phyloP scores from a whole-genome alignment of 2,888 invertebrate genomes.

The Yponomeuta malinellus region DNA sequence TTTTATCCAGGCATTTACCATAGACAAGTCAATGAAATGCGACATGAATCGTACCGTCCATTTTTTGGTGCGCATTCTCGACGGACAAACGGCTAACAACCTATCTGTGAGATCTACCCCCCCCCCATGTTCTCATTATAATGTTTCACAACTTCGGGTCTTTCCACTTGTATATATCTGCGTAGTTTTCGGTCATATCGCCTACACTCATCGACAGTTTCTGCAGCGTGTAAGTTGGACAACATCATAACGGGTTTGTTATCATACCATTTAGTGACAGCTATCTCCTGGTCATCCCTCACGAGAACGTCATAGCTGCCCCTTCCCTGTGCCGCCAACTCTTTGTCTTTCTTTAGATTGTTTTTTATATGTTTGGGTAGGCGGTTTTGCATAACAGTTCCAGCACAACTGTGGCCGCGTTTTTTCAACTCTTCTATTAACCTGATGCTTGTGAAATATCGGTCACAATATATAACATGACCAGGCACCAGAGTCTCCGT shows the following conservation, averaged over 20 bases:
- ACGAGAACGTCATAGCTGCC: conserved; percentile 20
- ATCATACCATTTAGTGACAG: conserved; percentile 22
- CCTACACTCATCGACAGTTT: no score
- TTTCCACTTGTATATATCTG: no score
- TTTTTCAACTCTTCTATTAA: background rate
- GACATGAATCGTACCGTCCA: conserved; percentile 23
- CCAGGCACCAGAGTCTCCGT: conserved; percentile 20
- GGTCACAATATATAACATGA: conserved; percentile 20
- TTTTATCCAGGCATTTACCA: conserved; percentile 23
- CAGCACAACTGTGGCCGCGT: no score
- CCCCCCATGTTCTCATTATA: conserved; percentile 25
- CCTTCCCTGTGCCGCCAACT: conserved; percentile 14
- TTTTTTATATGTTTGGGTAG: no score
- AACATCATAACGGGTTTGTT: conserved; percentile 22
- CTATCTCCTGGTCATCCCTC: conserved; percentile 18
- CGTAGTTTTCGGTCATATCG: no score
- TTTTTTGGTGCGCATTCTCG: conserved; percentile 20
- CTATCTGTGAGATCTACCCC: conserved; percentile 22
- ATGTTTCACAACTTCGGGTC: conserved; percentile 20
- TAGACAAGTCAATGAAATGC: conserved; percentile 20
- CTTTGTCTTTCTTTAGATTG: conserved; percentile 13
- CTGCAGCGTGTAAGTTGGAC: no score
- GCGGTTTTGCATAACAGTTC: no score
- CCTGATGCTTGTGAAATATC: conserved; percentile 20
- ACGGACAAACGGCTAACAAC: conserved; percentile 23